Evolutionary conservation across 2,113 vertebrate genomes (phyloP).

Genomic region (Psammodynastes pulverulentus): DNA sequence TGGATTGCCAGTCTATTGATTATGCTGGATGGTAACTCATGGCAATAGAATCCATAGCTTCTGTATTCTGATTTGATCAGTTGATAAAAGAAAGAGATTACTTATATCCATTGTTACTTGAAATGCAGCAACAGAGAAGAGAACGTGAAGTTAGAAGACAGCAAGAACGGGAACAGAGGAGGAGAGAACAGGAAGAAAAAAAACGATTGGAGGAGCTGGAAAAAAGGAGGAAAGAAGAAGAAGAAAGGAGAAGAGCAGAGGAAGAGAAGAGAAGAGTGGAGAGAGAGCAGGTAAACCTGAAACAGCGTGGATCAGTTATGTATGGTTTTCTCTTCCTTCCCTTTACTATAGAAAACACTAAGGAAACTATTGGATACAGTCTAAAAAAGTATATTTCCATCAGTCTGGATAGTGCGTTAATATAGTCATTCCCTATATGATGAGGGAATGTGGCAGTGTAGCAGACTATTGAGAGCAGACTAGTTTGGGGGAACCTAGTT

Average conservation of each 20-base stretch:
- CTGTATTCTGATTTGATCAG: not conserved
- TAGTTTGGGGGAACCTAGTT: not conserved
- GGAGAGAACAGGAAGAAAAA: conserved; percentile 95
- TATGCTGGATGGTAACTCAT: not conserved
- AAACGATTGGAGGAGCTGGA: conserved; percentile 90
- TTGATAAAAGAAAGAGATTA: conserved; percentile 39
- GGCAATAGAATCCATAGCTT: not conserved
- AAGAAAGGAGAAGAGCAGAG: conserved; percentile 89
- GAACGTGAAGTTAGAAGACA: conserved; percentile 95
- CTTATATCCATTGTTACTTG: conserved; percentile 37
- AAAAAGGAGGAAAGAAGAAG: conserved; percentile 92
- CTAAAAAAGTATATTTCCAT: not conserved
- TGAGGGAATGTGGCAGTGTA: not conserved
- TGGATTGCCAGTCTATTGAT: not conserved
- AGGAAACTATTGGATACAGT: not conserved
- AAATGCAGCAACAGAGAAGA: conserved; percentile 88
- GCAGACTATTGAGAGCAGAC: not conserved
- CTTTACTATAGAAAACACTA: not conserved
- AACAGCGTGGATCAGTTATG: not conserved
- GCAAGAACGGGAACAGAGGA: conserved; percentile 92
- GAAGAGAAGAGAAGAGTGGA: conserved; percentile 95
- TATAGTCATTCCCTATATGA: conserved; percentile 34
- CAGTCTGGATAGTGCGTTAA: not conserved
- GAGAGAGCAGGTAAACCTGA: conserved; percentile 86
- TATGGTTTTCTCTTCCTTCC: not conserved